Base-by-base conservation (phyloP, 2,113 vertebrate species). In the Leptocoma aspasia region DNA sequence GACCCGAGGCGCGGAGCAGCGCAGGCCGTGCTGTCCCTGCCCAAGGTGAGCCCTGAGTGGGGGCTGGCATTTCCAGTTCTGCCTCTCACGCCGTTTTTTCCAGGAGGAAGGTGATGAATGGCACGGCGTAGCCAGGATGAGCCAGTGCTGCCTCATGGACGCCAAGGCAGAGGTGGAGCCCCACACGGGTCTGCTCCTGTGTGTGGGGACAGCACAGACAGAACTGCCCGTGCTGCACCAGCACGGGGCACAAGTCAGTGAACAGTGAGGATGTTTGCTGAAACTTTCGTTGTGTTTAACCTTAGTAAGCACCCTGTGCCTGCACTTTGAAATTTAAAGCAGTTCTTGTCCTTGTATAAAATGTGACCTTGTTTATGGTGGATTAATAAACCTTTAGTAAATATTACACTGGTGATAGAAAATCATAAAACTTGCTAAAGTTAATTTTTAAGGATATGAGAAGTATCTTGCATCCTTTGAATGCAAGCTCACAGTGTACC, bases 11-110 rank as follows among this genome's bases (percentile, higher is more conserved):
- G 3, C 4, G 63, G 52, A 73, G 42, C 14, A 17, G 54, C 0
- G 0, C 54, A 2, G 53, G 66, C 79, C 0, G 0, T 8, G 63
- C 56, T 10, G 31, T 27, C 10, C 0, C 41, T 61, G 76, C 45
- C 57, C 3, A 0, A 2, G 16, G 2, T 42, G 28, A 89, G 70
- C 68, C 47, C 31, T 3, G n/a, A 3, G 10, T 1, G 6, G 49
- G 22, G 28, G 70, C 3, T 18, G 44, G 1, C 3, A n/a, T 13
- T 65, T 44, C 75, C 42, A 81, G 6, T 21, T 41, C 69, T 35
- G 49, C 52, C 41, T 68, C 75, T 59, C 49, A 54, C 44, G 31
- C 52, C 8, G 0, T 7, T 39, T 71, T 47, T 44, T 7, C 30
- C 13, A 5, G 60, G 39, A 94, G 52, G 66, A 39, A 22, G 37